A percentile compares a stretch with the other conserved stretches of the same genome.
Evolutionary conservation across 2,888 invertebrate genomes (phyloP).

Genomic region (Neoitamus cyanurus): DNA sequence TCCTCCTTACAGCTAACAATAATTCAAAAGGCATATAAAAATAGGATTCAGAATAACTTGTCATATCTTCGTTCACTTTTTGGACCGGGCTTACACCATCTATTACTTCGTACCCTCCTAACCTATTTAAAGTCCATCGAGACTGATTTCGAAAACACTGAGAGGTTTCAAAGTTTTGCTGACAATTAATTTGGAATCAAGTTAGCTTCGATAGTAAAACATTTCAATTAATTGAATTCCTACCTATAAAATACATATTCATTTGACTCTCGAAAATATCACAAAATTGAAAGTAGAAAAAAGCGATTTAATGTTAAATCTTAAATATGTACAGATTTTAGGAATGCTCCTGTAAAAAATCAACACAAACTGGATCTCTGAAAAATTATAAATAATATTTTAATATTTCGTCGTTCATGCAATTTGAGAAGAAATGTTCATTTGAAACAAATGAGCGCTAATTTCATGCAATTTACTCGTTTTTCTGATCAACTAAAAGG

Average conservation of each 20-base stretch:
- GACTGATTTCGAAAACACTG: not conserved
- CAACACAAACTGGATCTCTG: not conserved
- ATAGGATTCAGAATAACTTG: not conserved
- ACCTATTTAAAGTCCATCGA: not conserved
- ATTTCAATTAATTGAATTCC: slow-evolving; percentile 1
- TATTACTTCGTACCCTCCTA: not conserved
- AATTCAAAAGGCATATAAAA: not conserved
- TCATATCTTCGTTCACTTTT: not conserved
- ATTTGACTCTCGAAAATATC: slow-evolving; percentile 9
- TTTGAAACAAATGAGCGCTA: not conserved
- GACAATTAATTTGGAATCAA: not conserved
- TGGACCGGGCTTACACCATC: not conserved
- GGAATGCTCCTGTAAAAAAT: not conserved
- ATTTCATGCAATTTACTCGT: not conserved
- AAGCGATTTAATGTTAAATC: not conserved
- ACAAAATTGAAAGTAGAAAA: slow-evolving; percentile 29
- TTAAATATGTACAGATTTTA: slow-evolving; percentile 4
- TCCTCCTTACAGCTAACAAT: not conserved
- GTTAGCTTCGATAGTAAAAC: not conserved
- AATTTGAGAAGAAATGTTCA: not conserved
- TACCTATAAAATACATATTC: slow-evolving; percentile 19
- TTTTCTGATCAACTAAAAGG: not conserved
- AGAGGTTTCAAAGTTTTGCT: not conserved
- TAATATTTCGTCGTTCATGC: not conserved
- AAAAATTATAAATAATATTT: not conserved